A percentile compares a stretch with the other conserved stretches of the same genome.
These are phyloP conservation scores for Mesorhabditis spiculigera DNA, from an alignment of 2,888 invertebrate species.

Conservation along the genomic window DNA sequence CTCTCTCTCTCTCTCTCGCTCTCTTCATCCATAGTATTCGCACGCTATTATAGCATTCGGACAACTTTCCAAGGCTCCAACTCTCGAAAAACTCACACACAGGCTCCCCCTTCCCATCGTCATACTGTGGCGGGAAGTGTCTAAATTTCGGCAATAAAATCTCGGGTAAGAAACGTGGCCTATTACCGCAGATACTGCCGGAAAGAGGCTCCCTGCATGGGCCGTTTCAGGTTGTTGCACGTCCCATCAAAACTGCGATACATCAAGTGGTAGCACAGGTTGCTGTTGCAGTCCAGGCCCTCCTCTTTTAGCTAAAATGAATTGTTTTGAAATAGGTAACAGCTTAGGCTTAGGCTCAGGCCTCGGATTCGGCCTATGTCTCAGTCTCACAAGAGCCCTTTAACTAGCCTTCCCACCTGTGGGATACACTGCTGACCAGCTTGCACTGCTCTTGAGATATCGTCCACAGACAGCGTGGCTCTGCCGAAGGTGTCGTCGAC, in stretches of 20 bases:
- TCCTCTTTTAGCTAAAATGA: constrained; percentile 39
- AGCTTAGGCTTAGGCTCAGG: neutral
- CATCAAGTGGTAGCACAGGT: constrained; percentile 51
- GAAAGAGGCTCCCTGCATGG: constrained; percentile 87
- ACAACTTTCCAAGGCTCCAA: too few species aligned
- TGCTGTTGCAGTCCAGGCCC: constrained; percentile 61
- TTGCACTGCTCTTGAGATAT: constrained; percentile 50
- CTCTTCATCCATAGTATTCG: too few species aligned
- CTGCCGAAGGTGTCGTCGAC: constrained; percentile 42
- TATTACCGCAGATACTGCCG: constrained; percentile 65
- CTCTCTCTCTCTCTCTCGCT: too few species aligned
- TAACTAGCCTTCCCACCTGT: constrained; percentile 21
- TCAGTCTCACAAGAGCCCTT: neutral
- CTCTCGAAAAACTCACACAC: constrained; percentile 36
- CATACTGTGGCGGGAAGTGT: constrained; percentile 54
- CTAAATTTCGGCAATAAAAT: constrained; percentile 20
- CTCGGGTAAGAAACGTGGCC: neutral
- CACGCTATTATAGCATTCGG: too few species aligned
- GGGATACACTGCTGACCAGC: constrained; percentile 50
- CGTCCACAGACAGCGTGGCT: constrained; percentile 47
- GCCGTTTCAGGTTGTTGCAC: constrained; percentile 87
- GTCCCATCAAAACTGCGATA: constrained; percentile 81
- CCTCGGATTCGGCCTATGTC: constrained; percentile 1
- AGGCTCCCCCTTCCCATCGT: constrained; percentile 53
- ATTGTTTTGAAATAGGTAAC: neutral